A percentile compares a stretch with the other conserved stretches of the same genome.
Evolutionary conservation across 1,140 invertebrate genomes (phyloP).

Genomic region (Diachasma alloeum): DNA sequence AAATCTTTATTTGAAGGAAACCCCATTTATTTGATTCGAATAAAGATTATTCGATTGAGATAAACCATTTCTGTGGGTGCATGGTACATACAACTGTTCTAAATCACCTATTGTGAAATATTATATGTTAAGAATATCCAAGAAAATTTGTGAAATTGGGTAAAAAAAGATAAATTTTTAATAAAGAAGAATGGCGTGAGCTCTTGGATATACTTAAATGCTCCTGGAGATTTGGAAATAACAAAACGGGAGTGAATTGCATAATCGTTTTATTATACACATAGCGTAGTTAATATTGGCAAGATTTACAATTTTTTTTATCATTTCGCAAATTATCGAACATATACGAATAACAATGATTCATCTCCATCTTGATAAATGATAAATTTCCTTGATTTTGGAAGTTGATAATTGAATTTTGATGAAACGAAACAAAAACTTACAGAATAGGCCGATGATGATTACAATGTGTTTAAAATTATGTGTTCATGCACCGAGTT

Average conservation of each 20-base stretch:
- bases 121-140: background rate
- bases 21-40: too few species aligned
- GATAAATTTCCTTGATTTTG: background rate
- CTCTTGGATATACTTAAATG: background rate
- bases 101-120: background rate
- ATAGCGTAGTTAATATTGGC: conserved; percentile 50
- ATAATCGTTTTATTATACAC: conserved; percentile 53
- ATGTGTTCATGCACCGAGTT: conserved; percentile 43
- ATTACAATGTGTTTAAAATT: conserved; percentile 33
- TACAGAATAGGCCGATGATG: conserved; percentile 60
- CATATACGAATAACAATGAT: conserved; percentile 33
- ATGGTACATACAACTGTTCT: conserved; percentile 1
- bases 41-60: too few species aligned
- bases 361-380: background rate
- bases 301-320: conserved; percentile 56
- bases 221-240: conserved; percentile 19
- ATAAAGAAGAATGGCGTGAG: too few species aligned
- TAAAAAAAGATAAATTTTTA: too few species aligned
- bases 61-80: too few species aligned
- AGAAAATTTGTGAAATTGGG: background rate
- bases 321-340: conserved; percentile 37
- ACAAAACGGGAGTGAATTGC: conserved; percentile 43
- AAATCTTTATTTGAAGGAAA: too few species aligned
- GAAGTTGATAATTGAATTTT: background rate
- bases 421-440: conserved; percentile 40